phyloP scores from a whole-genome alignment of 2,113 vertebrate species.

The Lota lota region DNA sequence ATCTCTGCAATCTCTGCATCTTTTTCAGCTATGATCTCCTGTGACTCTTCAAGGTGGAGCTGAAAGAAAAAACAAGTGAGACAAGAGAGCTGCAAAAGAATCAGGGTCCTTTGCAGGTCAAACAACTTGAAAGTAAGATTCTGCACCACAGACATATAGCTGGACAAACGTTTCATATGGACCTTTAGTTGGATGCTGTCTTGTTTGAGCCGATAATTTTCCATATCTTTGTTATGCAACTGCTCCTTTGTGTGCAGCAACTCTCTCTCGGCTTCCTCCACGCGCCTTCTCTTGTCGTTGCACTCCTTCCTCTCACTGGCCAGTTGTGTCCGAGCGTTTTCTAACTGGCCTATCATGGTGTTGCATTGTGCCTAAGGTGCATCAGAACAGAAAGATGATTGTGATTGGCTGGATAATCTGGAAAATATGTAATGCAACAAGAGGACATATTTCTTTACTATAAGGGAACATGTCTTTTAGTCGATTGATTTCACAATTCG shows the following conservation, averaged over 20 bases:
- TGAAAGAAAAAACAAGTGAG: slow-evolving; percentile 19
- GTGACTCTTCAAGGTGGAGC: slow-evolving; percentile 43
- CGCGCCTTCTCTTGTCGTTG: background rate
- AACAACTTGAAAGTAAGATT: no score
- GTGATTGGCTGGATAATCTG: background rate
- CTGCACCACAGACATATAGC: no score
- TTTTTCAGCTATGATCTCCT: slow-evolving; percentile 31
- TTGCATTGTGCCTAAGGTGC: slow-evolving; percentile 36
- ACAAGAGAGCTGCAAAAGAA: background rate
- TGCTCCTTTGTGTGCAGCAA: slow-evolving; percentile 18
- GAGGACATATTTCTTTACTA: no score
- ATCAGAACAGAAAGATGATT: background rate
- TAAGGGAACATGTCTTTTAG: no score
- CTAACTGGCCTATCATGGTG: slow-evolving; percentile 45
- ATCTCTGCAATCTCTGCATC: slow-evolving; percentile 8
- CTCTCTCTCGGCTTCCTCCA: slow-evolving; percentile 20
- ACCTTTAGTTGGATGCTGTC: slow-evolving; percentile 54
- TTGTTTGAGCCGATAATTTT: background rate
- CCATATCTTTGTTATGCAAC: background rate
- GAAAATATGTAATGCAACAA: no score
- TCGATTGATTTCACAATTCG: no score
- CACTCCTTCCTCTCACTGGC: slow-evolving; percentile 35
- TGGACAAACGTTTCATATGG: background rate
- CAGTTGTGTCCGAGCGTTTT: slow-evolving; percentile 35
- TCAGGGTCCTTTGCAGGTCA: no score